A percentile compares a stretch with the other conserved stretches of the same genome.
phyloP scores from a whole-genome alignment of 2,797 vertebrate species.

The Lepilemur ruficaudatus region DNA sequence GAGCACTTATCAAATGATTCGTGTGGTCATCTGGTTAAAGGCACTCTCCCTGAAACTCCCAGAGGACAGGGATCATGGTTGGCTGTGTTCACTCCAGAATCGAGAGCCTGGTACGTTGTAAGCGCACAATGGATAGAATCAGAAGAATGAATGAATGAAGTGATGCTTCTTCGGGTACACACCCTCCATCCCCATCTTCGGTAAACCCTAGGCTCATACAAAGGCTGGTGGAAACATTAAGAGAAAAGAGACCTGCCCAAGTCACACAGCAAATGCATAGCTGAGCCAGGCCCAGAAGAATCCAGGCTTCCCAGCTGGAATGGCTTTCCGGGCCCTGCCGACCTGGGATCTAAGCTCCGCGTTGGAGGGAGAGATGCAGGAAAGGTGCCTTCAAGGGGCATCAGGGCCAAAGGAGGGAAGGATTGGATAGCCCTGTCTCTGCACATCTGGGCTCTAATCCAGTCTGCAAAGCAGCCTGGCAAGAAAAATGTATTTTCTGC shows the following conservation, averaged over 20 bases:
- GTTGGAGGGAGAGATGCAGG: not conserved
- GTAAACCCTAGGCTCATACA: not conserved
- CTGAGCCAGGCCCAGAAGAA: not conserved
- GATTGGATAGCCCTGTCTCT: not conserved
- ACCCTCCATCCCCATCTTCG: not conserved
- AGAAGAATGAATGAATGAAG: not conserved
- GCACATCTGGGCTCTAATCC: not conserved
- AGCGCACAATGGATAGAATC: not conserved
- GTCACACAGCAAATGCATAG: not conserved
- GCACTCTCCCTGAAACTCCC: not conserved
- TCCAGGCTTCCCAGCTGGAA: not conserved
- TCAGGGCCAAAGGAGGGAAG: not conserved
- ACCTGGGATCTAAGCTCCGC: not conserved
- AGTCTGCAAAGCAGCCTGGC: slow-evolving; percentile 12
- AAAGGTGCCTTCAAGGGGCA: not conserved
- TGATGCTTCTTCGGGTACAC: not conserved
- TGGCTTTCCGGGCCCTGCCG: not conserved
- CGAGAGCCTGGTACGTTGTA: not conserved
- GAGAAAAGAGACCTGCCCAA: not conserved
- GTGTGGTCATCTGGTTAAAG: not conserved
- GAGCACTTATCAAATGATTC: not conserved
- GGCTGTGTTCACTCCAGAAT: not conserved
- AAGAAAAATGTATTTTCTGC: slow-evolving; percentile 57
- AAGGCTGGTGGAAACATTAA: not conserved
- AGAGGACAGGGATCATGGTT: not conserved